A percentile compares a stretch with the other conserved stretches of the same genome.
phyloP scores from a whole-genome alignment of 2,888 invertebrate species.

The Spisula subtruncata region DNA sequence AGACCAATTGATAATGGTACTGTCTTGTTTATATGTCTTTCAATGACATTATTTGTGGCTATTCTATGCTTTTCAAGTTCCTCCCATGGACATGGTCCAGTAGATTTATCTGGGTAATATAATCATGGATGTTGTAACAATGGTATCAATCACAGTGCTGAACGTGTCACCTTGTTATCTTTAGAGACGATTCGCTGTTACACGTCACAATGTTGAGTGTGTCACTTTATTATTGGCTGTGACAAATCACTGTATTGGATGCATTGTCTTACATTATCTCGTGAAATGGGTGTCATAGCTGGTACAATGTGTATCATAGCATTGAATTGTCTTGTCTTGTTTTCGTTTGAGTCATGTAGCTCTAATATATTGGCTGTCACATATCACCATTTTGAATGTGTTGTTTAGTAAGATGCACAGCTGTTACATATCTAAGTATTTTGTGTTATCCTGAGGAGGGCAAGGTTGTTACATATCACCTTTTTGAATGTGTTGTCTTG shows the following conservation, averaged over 20 bases:
- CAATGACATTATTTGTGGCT: neutral
- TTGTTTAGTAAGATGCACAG: too few species aligned
- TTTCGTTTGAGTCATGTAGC: too few species aligned
- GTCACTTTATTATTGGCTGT: neutral
- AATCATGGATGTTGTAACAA: neutral
- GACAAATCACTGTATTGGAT: neutral
- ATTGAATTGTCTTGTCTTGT: too few species aligned
- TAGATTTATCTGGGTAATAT: constrained; percentile 61
- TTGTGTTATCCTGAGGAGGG: too few species aligned
- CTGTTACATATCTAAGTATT: too few species aligned
- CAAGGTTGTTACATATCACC: neutral
- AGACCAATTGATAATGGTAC: too few species aligned
- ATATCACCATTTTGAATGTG: too few species aligned
- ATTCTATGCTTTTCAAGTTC: constrained; percentile 2
- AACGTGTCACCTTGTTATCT: constrained; percentile 12
- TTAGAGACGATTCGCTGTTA: neutral
- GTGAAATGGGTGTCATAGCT: too few species aligned
- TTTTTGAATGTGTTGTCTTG: neutral
- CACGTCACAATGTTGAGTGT: neutral
- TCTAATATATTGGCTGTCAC: too few species aligned
- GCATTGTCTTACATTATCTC: neutral
- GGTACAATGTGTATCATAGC: too few species aligned
- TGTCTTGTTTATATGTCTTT: too few species aligned
- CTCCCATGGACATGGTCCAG: constrained; percentile 1
- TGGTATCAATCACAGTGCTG: constrained; percentile 21